phyloP scores from a whole-genome alignment of 1,140 invertebrate genomes.

The Drosophila sulfurigaster region DNA sequence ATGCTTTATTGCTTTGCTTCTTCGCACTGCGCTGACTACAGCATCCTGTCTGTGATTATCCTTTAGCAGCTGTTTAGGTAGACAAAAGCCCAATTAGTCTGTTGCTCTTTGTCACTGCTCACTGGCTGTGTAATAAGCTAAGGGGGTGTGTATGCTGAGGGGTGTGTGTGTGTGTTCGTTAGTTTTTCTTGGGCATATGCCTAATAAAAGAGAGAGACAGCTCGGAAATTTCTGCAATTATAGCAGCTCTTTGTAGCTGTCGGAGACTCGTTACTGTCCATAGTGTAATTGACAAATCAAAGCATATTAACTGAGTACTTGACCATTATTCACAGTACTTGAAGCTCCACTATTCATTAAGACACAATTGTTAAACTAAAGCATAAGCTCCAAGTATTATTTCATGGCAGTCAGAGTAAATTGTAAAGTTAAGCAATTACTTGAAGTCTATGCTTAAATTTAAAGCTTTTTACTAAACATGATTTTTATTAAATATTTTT shows the following conservation, averaged over 20 bases:
- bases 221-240: constrained; percentile 12
- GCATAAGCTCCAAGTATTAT: neutral
- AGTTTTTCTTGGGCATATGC: too few species aligned
- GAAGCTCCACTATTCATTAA: neutral
- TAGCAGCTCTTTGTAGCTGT: neutral
- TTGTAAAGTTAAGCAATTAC: too few species aligned
- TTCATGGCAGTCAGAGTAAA: neutral
- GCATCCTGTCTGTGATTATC: constrained; percentile 41
- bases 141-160: neutral
- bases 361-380: neutral
- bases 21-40: constrained; percentile 21
- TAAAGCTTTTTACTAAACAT: too few species aligned
- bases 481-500: too few species aligned
- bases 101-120: constrained; percentile 13
- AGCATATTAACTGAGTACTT: neutral
- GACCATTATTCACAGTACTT: neutral
- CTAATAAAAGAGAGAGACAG: constrained; percentile 5
- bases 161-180: neutral
- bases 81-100: constrained; percentile 38
- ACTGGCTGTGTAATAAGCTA: neutral
- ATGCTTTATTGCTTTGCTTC: constrained; percentile 23
- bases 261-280: neutral
- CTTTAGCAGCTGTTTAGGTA: constrained; percentile 41
- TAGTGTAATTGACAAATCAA: neutral
- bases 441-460: too few species aligned